Base-by-base conservation (phyloP, 2,113 vertebrate genomes). In the Apodemus speciosus region DNA sequence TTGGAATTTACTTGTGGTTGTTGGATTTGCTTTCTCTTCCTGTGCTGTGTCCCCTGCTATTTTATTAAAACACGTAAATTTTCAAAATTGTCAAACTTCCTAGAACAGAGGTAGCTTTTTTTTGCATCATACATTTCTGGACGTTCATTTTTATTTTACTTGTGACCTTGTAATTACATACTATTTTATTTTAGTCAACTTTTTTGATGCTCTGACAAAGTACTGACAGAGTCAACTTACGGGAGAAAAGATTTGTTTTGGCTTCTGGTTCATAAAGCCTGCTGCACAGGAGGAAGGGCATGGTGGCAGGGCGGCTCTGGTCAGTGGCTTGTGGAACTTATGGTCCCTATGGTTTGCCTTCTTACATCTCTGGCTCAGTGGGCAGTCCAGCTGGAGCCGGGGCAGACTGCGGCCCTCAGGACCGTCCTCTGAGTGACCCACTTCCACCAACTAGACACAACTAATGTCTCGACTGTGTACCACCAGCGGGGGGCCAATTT, bases 1-100 rank as follows among this genome's bases (percentile, higher is more conserved):
- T 94, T 32, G 32, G 62, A 84, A 58, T 94, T 93, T 69, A 43
- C 14, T 88, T 85, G 40, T 85, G 32, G 40, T 85, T 93, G 88
- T 81, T n/a, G 3, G 10, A 64, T 89, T 95, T 91, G 27, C 72
- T 95, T 81, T 96, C n/a, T 91, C 18, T 35, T 66, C 23, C 51
- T 51, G 40, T 84, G 30, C n/a, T 51, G 30, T 88, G 30, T 40
- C 49, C 79, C 64, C 68, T 90, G 75, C 3, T 88, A 0, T 56
- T 13, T 60, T 94, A 58, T 8, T 30, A 72, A 84, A 91, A 79
- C 83, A 90, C 75, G 49, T 60, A 35, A 66, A 86, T 73, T 92
- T 95, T 90, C 7, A 90, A 53, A 62, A 87, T 87, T 92, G n/a
- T 16, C 69, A 88, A 16, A 83, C 15, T 40, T 92, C 18, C 18